Base-by-base conservation (phyloP, 2,888 invertebrate genomes). In the Philhelius pedissequus region DNA sequence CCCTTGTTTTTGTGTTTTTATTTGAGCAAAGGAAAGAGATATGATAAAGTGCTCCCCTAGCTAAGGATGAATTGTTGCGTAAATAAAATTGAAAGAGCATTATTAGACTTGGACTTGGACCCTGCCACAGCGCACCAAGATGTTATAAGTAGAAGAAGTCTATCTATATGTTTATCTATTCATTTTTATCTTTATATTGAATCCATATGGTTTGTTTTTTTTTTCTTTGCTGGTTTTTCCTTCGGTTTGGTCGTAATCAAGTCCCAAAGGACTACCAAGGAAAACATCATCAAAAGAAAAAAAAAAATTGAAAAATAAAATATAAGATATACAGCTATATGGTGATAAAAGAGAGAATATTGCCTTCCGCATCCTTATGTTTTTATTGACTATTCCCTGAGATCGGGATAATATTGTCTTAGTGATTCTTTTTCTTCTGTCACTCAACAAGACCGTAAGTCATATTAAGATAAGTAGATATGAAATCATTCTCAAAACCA, bases 51-150 rank as follows among this genome's bases (percentile, higher is more conserved):
- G 80, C 75, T 76, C 75, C 80, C 84, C 54, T 60, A 62, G 62
- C 75, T 20, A 62, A 68, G 74, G 50, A 80, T 80, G 84, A 84
- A 84, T 84, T 79, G 84, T 80, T 80, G 76, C 80, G 84, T 80
- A 76, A 76, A 84, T 80, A 80, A 76, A 75, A 66, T 66, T 58
- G 71, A 45, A 38, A 40, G 64, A 43, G 66, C 64, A 52, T 62
- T 64, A 69, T 71, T 62, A 66, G 66, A 32, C 35, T 45, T 64
- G 64, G 64, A 64, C 64, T 64, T 64, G 64, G 64, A 30, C 64
- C 43, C 32, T n/a, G n/a, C n/a, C n/a, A n/a, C n/a, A n/a, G n/a
- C n/a, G n/a, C n/a, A n/a, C n/a, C 45, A 45, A 13, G 43, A 30
- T 20, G 20, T 18, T 32, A 18, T 30, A 54, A 43, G 5, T 9